These are phyloP conservation scores for Cylindroiulus punctatus DNA, from an alignment of 2,888 invertebrate genomes.

Conservation along the genomic window DNA sequence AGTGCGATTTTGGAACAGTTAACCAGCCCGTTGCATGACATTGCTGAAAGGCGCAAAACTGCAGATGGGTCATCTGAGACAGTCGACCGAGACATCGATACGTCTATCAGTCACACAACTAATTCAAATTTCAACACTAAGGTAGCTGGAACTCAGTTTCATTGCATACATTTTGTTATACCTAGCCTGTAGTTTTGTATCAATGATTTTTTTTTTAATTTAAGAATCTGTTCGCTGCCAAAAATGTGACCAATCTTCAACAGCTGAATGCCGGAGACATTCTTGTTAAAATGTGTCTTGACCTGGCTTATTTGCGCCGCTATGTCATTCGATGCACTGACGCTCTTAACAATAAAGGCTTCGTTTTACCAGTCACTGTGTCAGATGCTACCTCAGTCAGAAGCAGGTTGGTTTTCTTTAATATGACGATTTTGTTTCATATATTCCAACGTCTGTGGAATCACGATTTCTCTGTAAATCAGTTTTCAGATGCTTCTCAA, in stretches of 20 bases:
- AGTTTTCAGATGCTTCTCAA: conserved; percentile 81
- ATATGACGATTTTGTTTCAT: background rate
- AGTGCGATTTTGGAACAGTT: conserved; percentile 78
- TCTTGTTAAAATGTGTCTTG: conserved; percentile 82
- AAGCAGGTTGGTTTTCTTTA: conserved; percentile 68
- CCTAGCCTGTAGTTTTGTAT: background rate
- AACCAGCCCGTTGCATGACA: conserved; percentile 72
- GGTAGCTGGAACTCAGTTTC: background rate
- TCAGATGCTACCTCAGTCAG: conserved; percentile 79
- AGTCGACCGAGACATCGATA: background rate
- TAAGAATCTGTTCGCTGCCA: conserved; percentile 75
- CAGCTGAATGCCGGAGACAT: conserved; percentile 83
- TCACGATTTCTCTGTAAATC: conserved; percentile 63
- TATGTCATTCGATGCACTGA: conserved; percentile 74
- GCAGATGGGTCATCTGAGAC: background rate
- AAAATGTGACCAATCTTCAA: conserved; percentile 81
- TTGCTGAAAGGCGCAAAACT: background rate
- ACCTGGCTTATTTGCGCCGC: conserved; percentile 76
- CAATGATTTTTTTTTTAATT: background rate
- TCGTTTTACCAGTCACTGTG: conserved; percentile 69
- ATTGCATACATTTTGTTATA: background rate
- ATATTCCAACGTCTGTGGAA: background rate
- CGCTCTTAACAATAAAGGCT: conserved; percentile 75
- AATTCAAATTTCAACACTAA: conserved; percentile 22
- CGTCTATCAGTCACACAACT: background rate